Evolutionary conservation across 2,888 invertebrate species (phyloP).

Genomic region (Phorcus lineatus): DNA sequence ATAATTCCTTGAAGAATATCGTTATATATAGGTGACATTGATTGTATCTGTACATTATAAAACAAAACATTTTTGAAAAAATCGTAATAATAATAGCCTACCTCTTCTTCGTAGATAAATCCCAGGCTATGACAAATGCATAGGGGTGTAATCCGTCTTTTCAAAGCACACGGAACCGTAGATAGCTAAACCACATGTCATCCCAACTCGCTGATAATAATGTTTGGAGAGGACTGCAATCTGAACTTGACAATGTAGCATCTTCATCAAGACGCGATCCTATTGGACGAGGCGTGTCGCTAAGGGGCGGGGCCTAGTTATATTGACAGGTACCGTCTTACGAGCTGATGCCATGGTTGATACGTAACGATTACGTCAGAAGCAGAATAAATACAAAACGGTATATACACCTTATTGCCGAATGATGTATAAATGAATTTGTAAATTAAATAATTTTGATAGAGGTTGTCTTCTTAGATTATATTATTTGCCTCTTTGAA

Average conservation of each 20-base stretch:
- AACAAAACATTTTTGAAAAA: no score
- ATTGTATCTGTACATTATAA: neutral
- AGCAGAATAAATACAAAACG: no score
- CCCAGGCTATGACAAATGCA: conserved; percentile 8
- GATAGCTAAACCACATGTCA: conserved; percentile 18
- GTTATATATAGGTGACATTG: neutral
- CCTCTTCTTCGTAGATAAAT: conserved; percentile 1
- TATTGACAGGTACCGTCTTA: neutral
- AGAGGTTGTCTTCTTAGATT: no score
- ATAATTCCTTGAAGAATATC: no score
- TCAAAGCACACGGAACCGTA: conserved; percentile 6
- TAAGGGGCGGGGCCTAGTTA: neutral
- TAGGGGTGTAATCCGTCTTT: conserved; percentile 9
- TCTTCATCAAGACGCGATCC: neutral
- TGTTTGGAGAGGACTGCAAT: neutral
- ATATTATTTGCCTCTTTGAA: no score
- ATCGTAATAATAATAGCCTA: neutral
- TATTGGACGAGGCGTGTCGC: conserved; percentile 7
- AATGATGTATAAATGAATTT: no score
- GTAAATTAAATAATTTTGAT: no score
- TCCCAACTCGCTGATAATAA: conserved; percentile 17
- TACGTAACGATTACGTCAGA: no score
- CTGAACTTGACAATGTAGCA: conserved; percentile 4
- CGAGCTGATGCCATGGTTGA: neutral
- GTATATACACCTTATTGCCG: no score